Evolutionary conservation across 1,140 invertebrate genomes (phyloP).

Genomic region (Rhizoglyphus robini): DNA sequence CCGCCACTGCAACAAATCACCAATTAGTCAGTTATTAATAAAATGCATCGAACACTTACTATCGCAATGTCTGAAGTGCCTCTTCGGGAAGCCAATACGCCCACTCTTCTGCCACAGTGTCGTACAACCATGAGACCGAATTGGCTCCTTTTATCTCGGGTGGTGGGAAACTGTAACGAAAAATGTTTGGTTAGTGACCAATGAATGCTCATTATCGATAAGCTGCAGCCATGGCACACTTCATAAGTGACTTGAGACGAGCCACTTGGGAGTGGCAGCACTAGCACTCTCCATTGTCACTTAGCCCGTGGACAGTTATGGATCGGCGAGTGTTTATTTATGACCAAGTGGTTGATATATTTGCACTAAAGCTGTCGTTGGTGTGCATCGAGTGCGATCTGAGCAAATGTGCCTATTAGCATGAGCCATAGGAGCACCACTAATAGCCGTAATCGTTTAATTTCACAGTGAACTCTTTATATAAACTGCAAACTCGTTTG

Average conservation of each 20-base stretch:
- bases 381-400: no score
- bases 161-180: conserved; percentile 62
- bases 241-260: no score
- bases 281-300: no score
- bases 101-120: conserved; percentile 73
- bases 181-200: background rate
- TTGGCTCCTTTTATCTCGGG: conserved; percentile 67
- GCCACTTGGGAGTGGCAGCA: no score
- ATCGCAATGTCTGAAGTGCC: conserved; percentile 62
- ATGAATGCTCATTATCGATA: no score
- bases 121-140: conserved; percentile 79
- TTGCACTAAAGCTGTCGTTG: background rate
- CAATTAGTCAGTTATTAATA: background rate
- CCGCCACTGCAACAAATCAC: conserved; percentile 51
- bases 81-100: conserved; percentile 70
- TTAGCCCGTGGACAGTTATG: no score
- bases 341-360: background rate
- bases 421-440: no score
- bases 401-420: no score
- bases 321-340: background rate
- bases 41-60: conserved; percentile 29
- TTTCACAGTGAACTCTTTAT: no score
- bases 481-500: no score
- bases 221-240: no score
- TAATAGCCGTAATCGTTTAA: no score